Evolutionary conservation across 2,113 vertebrate genomes (phyloP).

Genomic region (Petroica traversi): DNA sequence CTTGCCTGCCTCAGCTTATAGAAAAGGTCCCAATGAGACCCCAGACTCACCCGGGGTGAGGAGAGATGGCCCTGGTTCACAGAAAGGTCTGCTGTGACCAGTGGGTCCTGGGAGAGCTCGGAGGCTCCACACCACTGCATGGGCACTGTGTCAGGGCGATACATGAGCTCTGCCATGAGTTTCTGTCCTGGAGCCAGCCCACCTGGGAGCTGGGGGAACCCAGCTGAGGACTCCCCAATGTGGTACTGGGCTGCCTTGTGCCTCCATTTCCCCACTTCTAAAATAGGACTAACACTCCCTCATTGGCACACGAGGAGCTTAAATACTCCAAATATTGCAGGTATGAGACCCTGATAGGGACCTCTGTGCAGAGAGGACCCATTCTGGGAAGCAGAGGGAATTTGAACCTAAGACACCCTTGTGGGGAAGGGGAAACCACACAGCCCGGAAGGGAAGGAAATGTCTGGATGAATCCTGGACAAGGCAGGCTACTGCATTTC

Average conservation of each 20-base stretch:
- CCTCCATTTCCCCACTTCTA: not conserved
- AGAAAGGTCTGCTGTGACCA: not conserved
- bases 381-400: not conserved
- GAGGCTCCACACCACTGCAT: not conserved
- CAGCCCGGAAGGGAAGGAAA: slow-evolving; percentile 42
- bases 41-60: not conserved
- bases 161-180: not conserved
- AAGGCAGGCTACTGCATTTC: not conserved
- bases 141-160: not conserved
- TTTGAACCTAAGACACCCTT: slow-evolving; percentile 7
- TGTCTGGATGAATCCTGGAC: slow-evolving; percentile 29
- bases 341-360: not conserved
- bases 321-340: not conserved
- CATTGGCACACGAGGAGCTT: not conserved
- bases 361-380: not conserved
- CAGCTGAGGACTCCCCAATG: not conserved
- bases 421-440: slow-evolving; percentile 7
- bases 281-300: not conserved
- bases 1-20: not conserved
- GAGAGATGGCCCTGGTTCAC: rapidly evolving
- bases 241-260: not conserved
- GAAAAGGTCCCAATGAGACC: not conserved
- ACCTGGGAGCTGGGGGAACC: rapidly evolving
- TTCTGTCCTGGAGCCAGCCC: not conserved
- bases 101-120: not conserved